These are phyloP conservation scores for Oncopodura yosiiana DNA, from an alignment of 1,140 invertebrate genomes.

Conservation along the genomic window DNA sequence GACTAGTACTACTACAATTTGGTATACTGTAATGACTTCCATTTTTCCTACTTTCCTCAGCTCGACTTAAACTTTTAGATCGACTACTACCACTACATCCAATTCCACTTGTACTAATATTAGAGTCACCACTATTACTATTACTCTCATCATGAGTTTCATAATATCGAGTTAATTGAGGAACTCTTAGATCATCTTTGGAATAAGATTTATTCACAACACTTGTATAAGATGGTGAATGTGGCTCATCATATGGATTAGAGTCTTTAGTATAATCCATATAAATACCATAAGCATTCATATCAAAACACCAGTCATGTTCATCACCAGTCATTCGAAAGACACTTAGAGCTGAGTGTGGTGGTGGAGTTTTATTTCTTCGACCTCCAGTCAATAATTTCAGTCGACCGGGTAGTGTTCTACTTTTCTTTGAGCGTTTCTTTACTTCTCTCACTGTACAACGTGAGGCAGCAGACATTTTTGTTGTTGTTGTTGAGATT, in stretches of 20 bases:
- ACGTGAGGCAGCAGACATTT: no score
- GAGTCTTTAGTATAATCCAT: slow-evolving; percentile 13
- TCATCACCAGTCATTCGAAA: slow-evolving; percentile 20
- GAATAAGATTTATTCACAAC: background rate
- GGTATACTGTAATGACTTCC: background rate
- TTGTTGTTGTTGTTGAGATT: no score
- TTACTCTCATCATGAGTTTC: no score
- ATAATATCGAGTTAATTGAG: no score
- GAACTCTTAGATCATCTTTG: background rate
- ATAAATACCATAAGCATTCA: slow-evolving; percentile 30
- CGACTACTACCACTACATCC: background rate
- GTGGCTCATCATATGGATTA: no score
- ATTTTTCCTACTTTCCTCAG: background rate
- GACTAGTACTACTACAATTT: background rate
- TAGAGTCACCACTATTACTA: no score
- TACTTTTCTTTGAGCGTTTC: slow-evolving; percentile 30
- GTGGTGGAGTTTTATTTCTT: slow-evolving; percentile 20
- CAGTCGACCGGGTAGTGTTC: slow-evolving; percentile 30
- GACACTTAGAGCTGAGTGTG: slow-evolving; percentile 18
- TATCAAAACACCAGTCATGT: slow-evolving; percentile 29
- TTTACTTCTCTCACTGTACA: slow-evolving; percentile 33
- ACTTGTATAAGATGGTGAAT: background rate
- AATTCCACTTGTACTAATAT: no score
- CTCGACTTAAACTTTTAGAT: slow-evolving; percentile 19
- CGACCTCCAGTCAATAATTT: slow-evolving; percentile 16